Base-by-base conservation (phyloP, 2,113 vertebrate genomes). In the Sarotherodon lohbergeri region DNA sequence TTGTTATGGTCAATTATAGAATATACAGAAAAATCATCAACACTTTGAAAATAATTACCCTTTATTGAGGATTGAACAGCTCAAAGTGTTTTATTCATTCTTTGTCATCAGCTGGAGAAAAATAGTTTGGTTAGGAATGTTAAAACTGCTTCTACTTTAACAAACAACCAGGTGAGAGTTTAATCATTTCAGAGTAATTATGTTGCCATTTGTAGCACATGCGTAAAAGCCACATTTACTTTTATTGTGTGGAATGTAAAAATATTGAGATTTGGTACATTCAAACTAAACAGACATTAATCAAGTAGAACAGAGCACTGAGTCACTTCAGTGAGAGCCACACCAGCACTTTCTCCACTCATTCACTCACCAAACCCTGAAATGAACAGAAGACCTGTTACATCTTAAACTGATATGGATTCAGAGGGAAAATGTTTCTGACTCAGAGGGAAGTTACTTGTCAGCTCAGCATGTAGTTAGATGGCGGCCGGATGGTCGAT, bases 221-320 rank as follows among this genome's bases (percentile, higher is more conserved):
- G 41, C 24, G 24, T 48, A 48, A 48, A 76, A 76, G 68, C 68
- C 68, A 85, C 29, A 52, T 68, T 83, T 32, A 19, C 24, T 63
- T 92, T 90, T 84, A 79, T 46, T 85, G 12, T 48, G 46, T 71
- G 84, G 87, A 90, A 91, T 89, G 87, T 88, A 86, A 92, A 90
- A 89, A 89, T 50, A 85, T 76, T 7, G 6, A 81, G 85, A 89
- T 66, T 80, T 54, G 86, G n/a, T 43, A 50, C 82, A 55, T 83
- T 55, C 52, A 73, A 46, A 73, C 6, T 14, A 84, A 84, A 71
- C 68, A 3, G 13, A 81, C 27, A 80, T 17, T 17, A 73, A 73
- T 48, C 68, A 17, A 48, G 14, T 27, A 46, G 41, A 48, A 17
- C 22, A 29, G 9, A 73, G 19, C 61, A 22, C n/a, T 2, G 54